Evolutionary conservation across 2,797 vertebrate genomes (phyloP), one percentile per base, ranked within the genome.

Genomic region (Garrulus glandarius): DNA sequence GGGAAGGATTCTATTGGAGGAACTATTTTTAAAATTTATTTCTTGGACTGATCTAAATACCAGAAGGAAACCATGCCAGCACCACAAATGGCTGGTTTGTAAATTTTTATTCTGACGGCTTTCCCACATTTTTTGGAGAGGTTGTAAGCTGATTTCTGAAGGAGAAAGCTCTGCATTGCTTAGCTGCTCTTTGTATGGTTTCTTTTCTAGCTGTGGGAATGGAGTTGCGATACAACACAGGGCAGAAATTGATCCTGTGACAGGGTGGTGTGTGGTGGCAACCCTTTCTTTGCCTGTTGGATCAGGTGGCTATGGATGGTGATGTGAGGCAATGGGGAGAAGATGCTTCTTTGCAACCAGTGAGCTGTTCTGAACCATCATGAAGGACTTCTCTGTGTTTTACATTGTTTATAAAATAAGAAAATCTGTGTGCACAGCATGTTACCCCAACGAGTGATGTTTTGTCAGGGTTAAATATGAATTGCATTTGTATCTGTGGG

Each of bases 391-490:
- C 11, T n/a, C 37, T 68, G 41, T 46, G 49, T 50, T 92, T 76
- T 55, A 49, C 9, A 1, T 18, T 20, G 41, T 36, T 88, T 88
- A 39, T 69, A 61, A 90, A 87, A 56, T 32, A 75, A 55, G 68
- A 67, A 89, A 79, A 52, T 84, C 49, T 69, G 1, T 43, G 22
- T 34, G 19, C 0, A 0, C 41, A 55, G 77, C 57, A 27, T 2
- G 1, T 63, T 79, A 5, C 59, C 49, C 3, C 53, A 53, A 10
- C 9, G 17, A 70, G 23, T 21, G 41, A 39, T 57, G 32, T 71
- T 67, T 94, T 88, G 44, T 69, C 49, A 60, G 70, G 24, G 41
- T 90, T 92, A 93, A 90, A 57, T 79, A 81, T 21, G 63, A 78
- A 79, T 53, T 90, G 34, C 37, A 23, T 88, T 86, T 90, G 29